A percentile compares a stretch with the other conserved stretches of the same genome.
Conservation (phyloP, 2,888 invertebrate genomes). For the Brachypalpus laphriformis region DNA sequence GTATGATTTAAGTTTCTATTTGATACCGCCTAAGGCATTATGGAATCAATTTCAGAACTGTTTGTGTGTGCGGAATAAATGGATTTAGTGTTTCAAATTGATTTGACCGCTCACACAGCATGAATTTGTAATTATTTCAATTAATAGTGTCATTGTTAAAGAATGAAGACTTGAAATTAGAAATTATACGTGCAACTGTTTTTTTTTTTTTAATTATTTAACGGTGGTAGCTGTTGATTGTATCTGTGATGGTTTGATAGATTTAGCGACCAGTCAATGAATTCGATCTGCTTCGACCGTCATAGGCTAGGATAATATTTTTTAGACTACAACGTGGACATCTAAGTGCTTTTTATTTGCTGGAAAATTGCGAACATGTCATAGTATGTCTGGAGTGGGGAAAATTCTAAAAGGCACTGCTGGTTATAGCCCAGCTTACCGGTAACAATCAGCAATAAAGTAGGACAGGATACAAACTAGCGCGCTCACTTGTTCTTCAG, state of each 20-base stretch:
- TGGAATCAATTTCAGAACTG: slow-evolving; percentile 18
- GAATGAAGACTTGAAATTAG: background rate
- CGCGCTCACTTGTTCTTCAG: no score
- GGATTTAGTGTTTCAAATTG: slow-evolving; percentile 28
- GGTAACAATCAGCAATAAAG: no score
- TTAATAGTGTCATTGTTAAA: slow-evolving; percentile 11
- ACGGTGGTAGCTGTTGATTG: background rate
- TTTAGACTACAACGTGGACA: no score
- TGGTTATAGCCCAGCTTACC: no score
- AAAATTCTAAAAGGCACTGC: no score
- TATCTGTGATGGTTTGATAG: background rate
- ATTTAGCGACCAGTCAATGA: background rate
- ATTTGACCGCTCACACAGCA: slow-evolving; percentile 28
- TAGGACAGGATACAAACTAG: no score
- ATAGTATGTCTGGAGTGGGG: no score
- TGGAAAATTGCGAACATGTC: no score
- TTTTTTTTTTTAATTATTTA: background rate
- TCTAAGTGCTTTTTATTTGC: no score
- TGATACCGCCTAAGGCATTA: slow-evolving; percentile 19
- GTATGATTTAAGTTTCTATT: slow-evolving; percentile 32
- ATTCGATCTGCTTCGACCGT: no score
- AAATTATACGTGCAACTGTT: background rate
- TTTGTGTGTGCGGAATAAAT: slow-evolving; percentile 23
- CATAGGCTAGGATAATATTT: no score
- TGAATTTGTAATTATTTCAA: slow-evolving; percentile 48